Evolutionary conservation across 2,113 vertebrate species (phyloP).

Genomic region (Falco punctatus): DNA sequence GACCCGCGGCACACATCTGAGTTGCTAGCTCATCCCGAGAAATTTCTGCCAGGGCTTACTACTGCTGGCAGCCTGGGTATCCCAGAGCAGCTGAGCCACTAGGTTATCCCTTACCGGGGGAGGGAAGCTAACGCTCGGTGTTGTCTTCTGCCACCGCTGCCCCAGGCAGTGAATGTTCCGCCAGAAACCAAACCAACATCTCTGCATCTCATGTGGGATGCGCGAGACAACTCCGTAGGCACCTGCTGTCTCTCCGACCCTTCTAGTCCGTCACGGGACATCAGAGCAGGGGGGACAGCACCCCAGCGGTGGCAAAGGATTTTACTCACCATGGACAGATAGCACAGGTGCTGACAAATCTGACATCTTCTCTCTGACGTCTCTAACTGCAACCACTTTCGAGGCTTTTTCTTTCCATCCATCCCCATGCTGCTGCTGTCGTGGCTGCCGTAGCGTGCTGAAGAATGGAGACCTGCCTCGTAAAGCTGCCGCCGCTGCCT

Average conservation of each 20-base stretch:
- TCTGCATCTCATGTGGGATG: accelerated
- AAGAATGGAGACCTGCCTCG: slow-evolving; percentile 91
- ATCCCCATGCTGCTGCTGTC: slow-evolving; percentile 78
- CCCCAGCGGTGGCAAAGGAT: accelerated
- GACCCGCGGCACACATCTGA: accelerated
- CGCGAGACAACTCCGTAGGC: accelerated
- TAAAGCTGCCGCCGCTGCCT: slow-evolving; percentile 93
- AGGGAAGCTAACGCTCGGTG: background rate
- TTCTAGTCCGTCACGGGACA: accelerated
- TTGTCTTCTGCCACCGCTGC: background rate
- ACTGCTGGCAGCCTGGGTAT: background rate
- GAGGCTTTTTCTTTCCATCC: slow-evolving; percentile 93
- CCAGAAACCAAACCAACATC: background rate
- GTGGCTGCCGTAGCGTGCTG: slow-evolving; percentile 92
- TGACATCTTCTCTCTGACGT: slow-evolving; percentile 95
- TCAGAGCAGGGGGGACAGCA: too few relatives aligned
- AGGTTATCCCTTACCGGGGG: background rate
- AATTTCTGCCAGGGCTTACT: background rate
- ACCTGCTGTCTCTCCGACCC: background rate
- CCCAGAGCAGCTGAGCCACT: accelerated
- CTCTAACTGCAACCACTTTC: slow-evolving; percentile 95
- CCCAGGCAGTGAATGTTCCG: background rate
- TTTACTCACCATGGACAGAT: slow-evolving; percentile 93
- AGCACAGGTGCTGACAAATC: slow-evolving; percentile 96
- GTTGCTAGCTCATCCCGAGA: background rate